A percentile compares a stretch with the other conserved stretches of the same genome.
Evolutionary conservation across 2,113 vertebrate species (phyloP).

Genomic region (Sminthopsis crassicaudata): DNA sequence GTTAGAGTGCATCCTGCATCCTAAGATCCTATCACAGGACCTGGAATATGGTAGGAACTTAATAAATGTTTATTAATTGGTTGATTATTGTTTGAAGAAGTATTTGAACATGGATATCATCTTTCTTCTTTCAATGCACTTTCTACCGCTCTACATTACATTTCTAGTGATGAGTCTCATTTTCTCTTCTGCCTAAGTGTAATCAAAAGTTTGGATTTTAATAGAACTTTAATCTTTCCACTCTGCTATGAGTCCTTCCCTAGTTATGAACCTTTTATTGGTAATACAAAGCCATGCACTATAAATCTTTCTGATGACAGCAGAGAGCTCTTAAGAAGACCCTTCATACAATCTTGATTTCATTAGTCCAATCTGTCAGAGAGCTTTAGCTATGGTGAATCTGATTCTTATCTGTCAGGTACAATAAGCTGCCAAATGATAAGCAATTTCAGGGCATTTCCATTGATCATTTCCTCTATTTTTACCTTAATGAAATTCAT

Average conservation of each 20-base stretch:
- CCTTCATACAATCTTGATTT: slow-evolving; percentile 43
- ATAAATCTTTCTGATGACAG: slow-evolving; percentile 44
- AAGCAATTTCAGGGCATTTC: slow-evolving; percentile 40
- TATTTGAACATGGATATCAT: not conserved
- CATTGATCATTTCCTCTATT: slow-evolving; percentile 50
- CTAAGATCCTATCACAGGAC: not conserved
- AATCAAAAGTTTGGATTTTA: slow-evolving; percentile 35
- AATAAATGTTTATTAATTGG: not conserved
- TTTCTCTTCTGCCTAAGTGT: slow-evolving; percentile 45
- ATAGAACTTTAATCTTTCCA: slow-evolving; percentile 45
- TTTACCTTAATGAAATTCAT: slow-evolving; percentile 22
- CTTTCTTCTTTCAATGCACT: not conserved
- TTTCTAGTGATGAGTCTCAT: slow-evolving; percentile 1
- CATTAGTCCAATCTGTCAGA: slow-evolving; percentile 59
- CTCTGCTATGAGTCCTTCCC: not conserved
- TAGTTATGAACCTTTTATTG: slow-evolving; percentile 15
- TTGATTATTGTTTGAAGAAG: not conserved
- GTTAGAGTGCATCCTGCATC: not conserved
- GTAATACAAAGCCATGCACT: slow-evolving; percentile 44
- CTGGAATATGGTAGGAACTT: not conserved
- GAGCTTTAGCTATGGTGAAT: not conserved
- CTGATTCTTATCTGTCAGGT: slow-evolving; percentile 52
- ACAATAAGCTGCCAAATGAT: slow-evolving; percentile 32
- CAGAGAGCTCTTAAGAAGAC: slow-evolving; percentile 9
- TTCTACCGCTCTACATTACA: not conserved